Base-by-base conservation (phyloP, 1,140 invertebrate genomes). In the Drosophila miranda region DNA sequence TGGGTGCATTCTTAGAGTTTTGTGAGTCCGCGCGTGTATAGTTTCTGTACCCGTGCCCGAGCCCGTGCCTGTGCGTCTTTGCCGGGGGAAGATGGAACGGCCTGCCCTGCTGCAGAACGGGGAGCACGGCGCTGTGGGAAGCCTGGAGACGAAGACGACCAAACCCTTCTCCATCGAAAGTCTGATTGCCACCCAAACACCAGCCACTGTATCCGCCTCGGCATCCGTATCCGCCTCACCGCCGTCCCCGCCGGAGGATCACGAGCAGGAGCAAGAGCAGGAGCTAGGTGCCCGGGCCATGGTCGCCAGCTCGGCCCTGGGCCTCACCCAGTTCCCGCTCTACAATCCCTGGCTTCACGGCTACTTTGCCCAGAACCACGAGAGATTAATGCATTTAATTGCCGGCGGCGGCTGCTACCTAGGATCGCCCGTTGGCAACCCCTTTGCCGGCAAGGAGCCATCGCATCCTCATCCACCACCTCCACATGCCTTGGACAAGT, bases 331-430 rank as follows among this genome's bases (percentile, higher is more conserved):
- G 62, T 90, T 91, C 19, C 82, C 89, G 0, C 75, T 91, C 3
- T 91, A 91, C 46, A 91, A 90, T 78, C 90, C 90, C 41, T 91
- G 90, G 90, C 67, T 90, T 19, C 89, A 90, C 16, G 90, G 89
- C 42, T 91, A 90, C 38, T 89, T 91, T 55, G 78, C 86, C 23
- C 90, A 91, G 50, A 90, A 90, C 45, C 90, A 91, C 44, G 90
- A 91, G 44, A 76, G 89, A 56, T 66, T 90, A 46, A 73, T 75
- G 13, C 88, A 91, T 70, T 60, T 91, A 51, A 89, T 90, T 48
- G 71, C 90, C 56, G 84, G 78, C 70, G 79, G 86, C 70, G 79
- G 86, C 16, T 73, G 72, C 16, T 83, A 90, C 45, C 52, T 89
- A 30, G 63, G 69, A 6, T 19, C 81, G 4, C 53, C 75, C 8